Evolutionary conservation across 1,140 invertebrate genomes (phyloP).

Genomic region (Cephus cinctus): DNA sequence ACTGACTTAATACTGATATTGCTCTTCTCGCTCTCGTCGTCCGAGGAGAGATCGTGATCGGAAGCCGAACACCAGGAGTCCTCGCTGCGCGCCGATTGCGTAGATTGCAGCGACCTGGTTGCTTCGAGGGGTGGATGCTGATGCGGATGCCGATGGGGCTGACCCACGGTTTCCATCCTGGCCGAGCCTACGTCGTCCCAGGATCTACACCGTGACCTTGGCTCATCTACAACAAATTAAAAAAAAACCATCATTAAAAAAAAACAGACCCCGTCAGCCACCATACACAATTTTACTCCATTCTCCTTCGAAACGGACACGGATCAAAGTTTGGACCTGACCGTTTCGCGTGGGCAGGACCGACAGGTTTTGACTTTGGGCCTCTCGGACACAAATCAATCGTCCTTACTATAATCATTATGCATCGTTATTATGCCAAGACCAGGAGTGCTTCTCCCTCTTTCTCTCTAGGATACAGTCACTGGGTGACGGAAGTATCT

Average conservation of each 20-base stretch:
- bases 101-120: slow-evolving; percentile 45
- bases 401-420: no score
- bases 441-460: no score
- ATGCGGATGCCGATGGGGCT: slow-evolving; percentile 38
- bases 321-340: no score
- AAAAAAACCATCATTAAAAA: no score
- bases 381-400: no score
- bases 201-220: slow-evolving; percentile 58
- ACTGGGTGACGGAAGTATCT: slow-evolving; percentile 36
- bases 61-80: slow-evolving; percentile 63
- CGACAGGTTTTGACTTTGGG: slow-evolving; percentile 18
- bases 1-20: slow-evolving; percentile 61
- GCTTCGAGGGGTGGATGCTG: slow-evolving; percentile 46
- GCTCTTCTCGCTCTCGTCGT: slow-evolving; percentile 63
- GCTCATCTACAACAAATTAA: slow-evolving; percentile 55
- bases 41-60: slow-evolving; percentile 63
- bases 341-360: slow-evolving; percentile 17
- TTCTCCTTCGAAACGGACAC: no score
- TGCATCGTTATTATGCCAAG: no score
- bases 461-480: background rate
- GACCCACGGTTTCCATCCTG: slow-evolving; percentile 49
- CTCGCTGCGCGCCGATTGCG: slow-evolving; percentile 56
- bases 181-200: slow-evolving; percentile 60
- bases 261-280: no score
- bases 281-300: no score